Base-by-base conservation (phyloP, 2,113 vertebrate species). In the Mormyrus lacerda region DNA sequence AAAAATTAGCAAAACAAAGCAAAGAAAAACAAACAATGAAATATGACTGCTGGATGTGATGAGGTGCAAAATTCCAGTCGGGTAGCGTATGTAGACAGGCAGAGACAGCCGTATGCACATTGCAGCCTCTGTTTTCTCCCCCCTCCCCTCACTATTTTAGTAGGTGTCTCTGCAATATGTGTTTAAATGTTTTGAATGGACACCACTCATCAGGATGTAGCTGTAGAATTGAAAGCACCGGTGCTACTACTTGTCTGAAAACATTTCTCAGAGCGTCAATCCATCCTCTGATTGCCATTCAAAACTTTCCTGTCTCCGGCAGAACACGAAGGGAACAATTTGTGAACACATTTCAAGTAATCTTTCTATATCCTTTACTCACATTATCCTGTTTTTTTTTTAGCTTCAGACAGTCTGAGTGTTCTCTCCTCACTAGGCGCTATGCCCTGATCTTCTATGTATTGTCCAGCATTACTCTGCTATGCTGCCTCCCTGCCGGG, bases 1-100 rank as follows among this genome's bases (percentile, higher is more conserved):
- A 84, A 47, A 84, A 85, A 89, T 47, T 42, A 47, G 51, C 35
- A 84, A 58, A 89, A 83, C 79, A 83, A 85, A 84, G 3, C 35
- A 65, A 89, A 89, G 88, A 47, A 89, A 85, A 24, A 89, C 21
- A 31, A 84, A 21, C 24, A 31, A 31, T 88, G 31, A 82, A 82
- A 88, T 42, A 88, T 79, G 69, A 88, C 9, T 39, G 1, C 51
- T 21, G 17, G 3, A 39, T 19, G 35, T 50, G 76, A 48, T 21
- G 21, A 45, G 88, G 53, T 24, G 88, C 45, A 44, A 42, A 84
- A 13, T 27, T 7, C 48, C 31, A 47, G n/a, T 86, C 31, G 45
- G 85, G 85, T 31, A 27, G 15, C 15, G 3, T 39, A 15, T 53
- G 48, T n/a, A 39, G 65, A 79, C 1, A 27, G 69, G 48, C 42